Percentiles rank a stretch among this genome's conserved stretches.
These are phyloP conservation scores for Latrodectus geometricus DNA, from an alignment of 1,140 invertebrate species.

Conservation along the genomic window DNA sequence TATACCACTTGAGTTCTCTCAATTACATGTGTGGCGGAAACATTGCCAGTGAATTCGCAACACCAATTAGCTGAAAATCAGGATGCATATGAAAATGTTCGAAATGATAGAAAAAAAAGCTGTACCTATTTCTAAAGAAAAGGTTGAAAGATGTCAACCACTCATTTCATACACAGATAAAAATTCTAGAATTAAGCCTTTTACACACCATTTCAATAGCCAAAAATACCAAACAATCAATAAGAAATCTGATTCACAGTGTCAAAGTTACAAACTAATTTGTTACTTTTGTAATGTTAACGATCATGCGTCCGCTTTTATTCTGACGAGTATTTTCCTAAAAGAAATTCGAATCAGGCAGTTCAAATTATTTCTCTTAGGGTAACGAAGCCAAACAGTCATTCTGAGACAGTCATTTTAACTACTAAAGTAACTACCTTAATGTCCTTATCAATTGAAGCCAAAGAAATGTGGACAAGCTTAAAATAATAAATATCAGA, in stretches of 20 bases:
- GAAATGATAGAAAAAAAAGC: not conserved
- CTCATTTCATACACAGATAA: no score
- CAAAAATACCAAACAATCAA: no score
- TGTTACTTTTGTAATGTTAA: not conserved
- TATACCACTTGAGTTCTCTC: no score
- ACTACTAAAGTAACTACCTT: not conserved
- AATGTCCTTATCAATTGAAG: not conserved
- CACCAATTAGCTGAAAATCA: not conserved
- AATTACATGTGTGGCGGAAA: no score
- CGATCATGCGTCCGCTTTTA: not conserved
- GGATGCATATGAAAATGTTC: conserved; percentile 1
- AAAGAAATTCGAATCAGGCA: not conserved
- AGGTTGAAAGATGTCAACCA: no score
- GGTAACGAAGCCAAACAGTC: not conserved
- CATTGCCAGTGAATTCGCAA: no score
- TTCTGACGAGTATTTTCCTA: not conserved
- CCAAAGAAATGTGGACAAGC: not conserved
- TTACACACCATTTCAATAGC: no score
- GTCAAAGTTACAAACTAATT: not conserved
- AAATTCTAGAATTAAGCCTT: no score
- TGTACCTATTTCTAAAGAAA: no score
- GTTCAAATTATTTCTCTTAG: not conserved
- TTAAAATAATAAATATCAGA: not conserved
- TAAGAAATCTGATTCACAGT: no score
- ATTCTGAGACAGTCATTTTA: not conserved